Conservation (phyloP, 2,888 invertebrate species). For the Sesamia inferens region DNA sequence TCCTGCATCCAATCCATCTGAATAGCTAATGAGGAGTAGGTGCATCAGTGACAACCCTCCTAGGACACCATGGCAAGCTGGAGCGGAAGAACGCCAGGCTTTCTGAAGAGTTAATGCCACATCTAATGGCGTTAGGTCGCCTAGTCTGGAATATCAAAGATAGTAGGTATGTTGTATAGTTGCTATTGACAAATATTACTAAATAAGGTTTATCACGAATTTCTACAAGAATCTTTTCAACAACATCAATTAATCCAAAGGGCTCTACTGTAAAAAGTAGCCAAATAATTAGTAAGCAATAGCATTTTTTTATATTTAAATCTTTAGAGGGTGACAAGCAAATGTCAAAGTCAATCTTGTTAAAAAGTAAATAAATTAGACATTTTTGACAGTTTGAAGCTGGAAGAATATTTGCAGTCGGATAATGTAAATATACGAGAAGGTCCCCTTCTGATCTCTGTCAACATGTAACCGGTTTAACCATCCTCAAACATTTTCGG, state of each 20-base stretch:
- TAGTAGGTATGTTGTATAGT: background rate
- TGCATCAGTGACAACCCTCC: slow-evolving; percentile 91
- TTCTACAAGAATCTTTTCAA: background rate
- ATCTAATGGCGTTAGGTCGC: slow-evolving; percentile 88
- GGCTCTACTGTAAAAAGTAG: background rate
- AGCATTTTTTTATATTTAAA: no score
- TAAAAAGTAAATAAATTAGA: no score
- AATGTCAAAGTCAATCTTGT: no score
- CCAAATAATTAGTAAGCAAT: no score
- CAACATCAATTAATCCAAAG: background rate
- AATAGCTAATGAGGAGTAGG: slow-evolving; percentile 89
- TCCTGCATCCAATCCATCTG: slow-evolving; percentile 84
- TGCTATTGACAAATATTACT: background rate
- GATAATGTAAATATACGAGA: no score
- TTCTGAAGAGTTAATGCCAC: slow-evolving; percentile 88
- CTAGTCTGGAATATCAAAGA: slow-evolving; percentile 71
- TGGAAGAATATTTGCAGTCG: no score
- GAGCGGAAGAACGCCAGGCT: slow-evolving; percentile 86
- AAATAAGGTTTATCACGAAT: background rate
- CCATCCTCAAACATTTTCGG: no score
- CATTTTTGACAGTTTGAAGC: no score
- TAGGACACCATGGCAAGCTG: slow-evolving; percentile 90
- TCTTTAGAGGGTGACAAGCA: no score
- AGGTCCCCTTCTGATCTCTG: no score
- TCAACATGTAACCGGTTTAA: no score